These are phyloP conservation scores for Chromobotia macracanthus DNA, from an alignment of 2,797 vertebrate genomes.

Conservation along the genomic window DNA sequence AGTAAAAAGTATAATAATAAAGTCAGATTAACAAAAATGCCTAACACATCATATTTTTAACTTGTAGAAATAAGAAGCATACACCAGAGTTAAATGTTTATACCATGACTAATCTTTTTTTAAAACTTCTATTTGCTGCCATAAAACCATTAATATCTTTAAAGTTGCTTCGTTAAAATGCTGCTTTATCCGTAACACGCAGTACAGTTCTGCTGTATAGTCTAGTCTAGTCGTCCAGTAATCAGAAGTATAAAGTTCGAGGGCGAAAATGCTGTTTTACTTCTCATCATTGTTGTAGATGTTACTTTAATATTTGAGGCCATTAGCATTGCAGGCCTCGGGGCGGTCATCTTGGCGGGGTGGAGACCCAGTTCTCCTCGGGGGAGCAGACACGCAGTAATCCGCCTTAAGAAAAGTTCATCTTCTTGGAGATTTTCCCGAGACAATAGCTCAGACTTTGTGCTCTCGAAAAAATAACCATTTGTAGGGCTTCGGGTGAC, in stretches of 20 bases:
- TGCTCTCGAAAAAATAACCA: constrained; percentile 45
- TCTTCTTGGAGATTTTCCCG: constrained; percentile 31
- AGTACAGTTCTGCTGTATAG: no score
- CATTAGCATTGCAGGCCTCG: constrained; percentile 44
- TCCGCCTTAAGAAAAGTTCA: constrained; percentile 56
- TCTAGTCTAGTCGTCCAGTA: no score
- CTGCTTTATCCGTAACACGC: no score
- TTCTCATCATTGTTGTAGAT: background rate
- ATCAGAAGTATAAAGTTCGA: background rate
- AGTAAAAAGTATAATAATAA: no score
- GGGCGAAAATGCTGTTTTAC: constrained; percentile 10
- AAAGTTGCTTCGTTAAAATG: no score
- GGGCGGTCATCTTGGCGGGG: constrained; percentile 33
- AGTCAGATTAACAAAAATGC: no score
- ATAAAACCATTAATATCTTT: no score
- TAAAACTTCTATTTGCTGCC: no score
- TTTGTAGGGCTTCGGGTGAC: constrained; percentile 44
- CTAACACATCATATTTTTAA: no score
- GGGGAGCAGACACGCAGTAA: constrained; percentile 58
- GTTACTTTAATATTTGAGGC: constrained; percentile 45
- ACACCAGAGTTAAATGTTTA: no score
- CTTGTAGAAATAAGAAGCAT: no score
- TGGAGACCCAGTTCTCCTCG: constrained; percentile 29
- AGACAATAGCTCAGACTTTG: constrained; percentile 57
- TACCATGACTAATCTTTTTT: no score